Percentiles rank a stretch among this genome's conserved stretches.
phyloP scores from a whole-genome alignment of 2,113 vertebrate species.

The Semicossyphus pulcher region DNA sequence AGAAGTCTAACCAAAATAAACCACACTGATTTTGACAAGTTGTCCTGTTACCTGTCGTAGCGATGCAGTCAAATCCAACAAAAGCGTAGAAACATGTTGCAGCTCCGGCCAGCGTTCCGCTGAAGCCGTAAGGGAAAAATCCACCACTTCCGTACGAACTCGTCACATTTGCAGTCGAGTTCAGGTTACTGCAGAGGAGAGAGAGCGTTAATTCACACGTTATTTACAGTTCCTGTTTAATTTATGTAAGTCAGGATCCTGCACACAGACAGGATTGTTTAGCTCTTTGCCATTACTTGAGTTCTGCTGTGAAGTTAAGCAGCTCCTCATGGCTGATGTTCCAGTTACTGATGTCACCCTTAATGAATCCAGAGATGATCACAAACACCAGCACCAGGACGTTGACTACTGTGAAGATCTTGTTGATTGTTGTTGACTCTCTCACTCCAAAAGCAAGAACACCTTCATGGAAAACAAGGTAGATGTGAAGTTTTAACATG shows the following conservation, averaged over 20 bases:
- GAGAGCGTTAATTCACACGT: conserved; percentile 1
- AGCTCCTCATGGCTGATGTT: conserved; percentile 77
- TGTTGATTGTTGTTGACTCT: conserved; percentile 88
- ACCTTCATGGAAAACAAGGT: conserved; percentile 70
- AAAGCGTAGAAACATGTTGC: conserved; percentile 92
- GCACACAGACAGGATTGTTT: not conserved
- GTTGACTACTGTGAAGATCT: conserved; percentile 87
- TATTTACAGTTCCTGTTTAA: not conserved
- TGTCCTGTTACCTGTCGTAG: conserved; percentile 82
- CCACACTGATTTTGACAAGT: not conserved
- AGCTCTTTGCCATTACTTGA: conserved; percentile 56
- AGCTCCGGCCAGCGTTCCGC: conserved; percentile 88
- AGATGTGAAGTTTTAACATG: not conserved
- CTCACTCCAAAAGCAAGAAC: conserved; percentile 89
- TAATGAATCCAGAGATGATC: conserved; percentile 86
- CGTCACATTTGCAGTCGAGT: conserved; percentile 70
- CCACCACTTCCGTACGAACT: conserved; percentile 84
- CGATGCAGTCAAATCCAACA: conserved; percentile 92
- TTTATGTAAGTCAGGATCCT: not conserved
- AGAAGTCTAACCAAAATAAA: too few species aligned
- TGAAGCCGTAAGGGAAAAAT: conserved; percentile 88
- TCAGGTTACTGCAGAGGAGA: conserved; percentile 78
- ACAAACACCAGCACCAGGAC: conserved; percentile 86
- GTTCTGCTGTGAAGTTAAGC: conserved; percentile 53
- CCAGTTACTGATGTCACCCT: conserved; percentile 87